Evolutionary conservation across 2,797 vertebrate species (phyloP).

Genomic region (Leptodactylus fallax): DNA sequence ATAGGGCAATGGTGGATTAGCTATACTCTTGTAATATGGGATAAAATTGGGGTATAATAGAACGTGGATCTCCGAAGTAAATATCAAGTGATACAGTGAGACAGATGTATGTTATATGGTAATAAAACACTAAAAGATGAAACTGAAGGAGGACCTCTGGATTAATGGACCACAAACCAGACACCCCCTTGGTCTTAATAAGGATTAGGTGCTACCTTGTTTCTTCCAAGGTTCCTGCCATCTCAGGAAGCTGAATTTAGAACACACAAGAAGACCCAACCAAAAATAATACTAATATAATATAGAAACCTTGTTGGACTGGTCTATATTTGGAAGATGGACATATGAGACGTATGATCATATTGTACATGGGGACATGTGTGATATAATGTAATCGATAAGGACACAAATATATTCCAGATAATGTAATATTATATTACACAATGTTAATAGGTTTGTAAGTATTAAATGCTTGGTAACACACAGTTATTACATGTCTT

Average conservation of each 20-base stretch:
- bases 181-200: slow-evolving; percentile 49
- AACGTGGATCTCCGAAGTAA: background rate
- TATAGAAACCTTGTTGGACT: background rate
- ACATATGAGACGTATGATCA: background rate
- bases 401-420: background rate
- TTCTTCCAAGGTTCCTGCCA: background rate
- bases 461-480: no score
- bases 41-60: background rate
- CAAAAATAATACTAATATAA: slow-evolving; percentile 4
- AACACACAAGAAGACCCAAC: background rate
- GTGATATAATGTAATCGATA: background rate
- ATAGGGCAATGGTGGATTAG: background rate
- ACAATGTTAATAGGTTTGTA: background rate
- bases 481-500: no score
- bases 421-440: background rate
- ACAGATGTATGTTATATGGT: slow-evolving; percentile 37
- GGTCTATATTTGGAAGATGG: background rate
- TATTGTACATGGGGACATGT: background rate
- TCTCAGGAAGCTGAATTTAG: slow-evolving; percentile 29
- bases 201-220: slow-evolving; percentile 56
- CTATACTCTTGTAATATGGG: background rate
- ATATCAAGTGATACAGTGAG: slow-evolving; percentile 18
- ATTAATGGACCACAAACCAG: slow-evolving; percentile 50
- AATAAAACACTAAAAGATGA: slow-evolving; percentile 40
- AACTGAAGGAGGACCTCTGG: slow-evolving; percentile 37